Evolutionary conservation across 2,797 vertebrate genomes (phyloP), one percentile per base, ranked within the genome.

Genomic region (Sus cebifrons): DNA sequence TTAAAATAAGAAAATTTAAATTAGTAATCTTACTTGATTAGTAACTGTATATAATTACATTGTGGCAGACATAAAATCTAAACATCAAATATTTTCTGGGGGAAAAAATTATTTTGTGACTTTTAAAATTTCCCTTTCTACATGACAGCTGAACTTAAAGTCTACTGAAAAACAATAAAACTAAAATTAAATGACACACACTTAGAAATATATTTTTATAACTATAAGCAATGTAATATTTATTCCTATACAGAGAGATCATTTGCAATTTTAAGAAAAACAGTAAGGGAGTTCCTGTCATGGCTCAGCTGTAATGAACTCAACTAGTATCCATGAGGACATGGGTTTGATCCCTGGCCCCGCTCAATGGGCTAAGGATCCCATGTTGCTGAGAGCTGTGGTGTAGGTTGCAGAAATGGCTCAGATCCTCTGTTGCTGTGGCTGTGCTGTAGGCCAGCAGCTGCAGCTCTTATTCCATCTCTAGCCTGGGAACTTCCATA

Each of bases 1-100:
- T 94, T 94, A 97, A 79, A 95, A 96, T 0, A 71, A 96, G 32
- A 96, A 96, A 97, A 82, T 32, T 3, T 77, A 89, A 85, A 62
- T 98, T 85, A 97, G 67, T 64, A 84, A 94, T 6, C 70, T 13
- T 75, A 86, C 18, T 29, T n/a, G 12, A 84, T 71, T 58, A 92
- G 7, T 74, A 93, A 95, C 36, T 88, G 3, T 40, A 90, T 29
- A 58, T 49, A 95, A 86, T 0, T 89, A 25, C 23, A 89, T 1
- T 70, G n/a, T 89, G 52, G 52, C 14, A 75, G 60, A 93, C 12
- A 93, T 0, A 85, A 32, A 58, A 74, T 54, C 54, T 86, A 94
- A 96, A 32, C 6, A 7, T 84, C 6, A 27, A 89, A 52, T 27
- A 78, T 27, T 36, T 77, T 91, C 87, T 25, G 32, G 12, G 15